These are phyloP conservation scores for Ceryle rudis DNA, from an alignment of 2,797 vertebrate genomes.

Conservation along the genomic window DNA sequence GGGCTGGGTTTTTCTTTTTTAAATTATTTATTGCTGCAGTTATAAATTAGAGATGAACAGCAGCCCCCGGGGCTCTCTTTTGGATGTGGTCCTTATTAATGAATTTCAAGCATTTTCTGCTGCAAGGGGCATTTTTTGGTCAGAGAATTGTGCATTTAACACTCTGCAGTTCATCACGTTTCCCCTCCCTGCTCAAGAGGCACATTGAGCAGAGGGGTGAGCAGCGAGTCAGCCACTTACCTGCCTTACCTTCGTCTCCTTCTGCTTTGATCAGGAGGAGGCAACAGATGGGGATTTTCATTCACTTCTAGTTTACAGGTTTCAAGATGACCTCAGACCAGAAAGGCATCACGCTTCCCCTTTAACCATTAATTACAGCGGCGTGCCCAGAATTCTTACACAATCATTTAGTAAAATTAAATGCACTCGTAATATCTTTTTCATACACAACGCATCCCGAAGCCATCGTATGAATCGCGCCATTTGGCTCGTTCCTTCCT, in stretches of 20 bases:
- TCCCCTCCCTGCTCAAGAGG: neutral
- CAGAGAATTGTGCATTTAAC: neutral
- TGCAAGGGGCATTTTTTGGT: conserved; percentile 1
- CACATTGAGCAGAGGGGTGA: neutral
- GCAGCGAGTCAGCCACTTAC: neutral
- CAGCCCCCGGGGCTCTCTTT: conserved; percentile 12
- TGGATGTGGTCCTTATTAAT: conserved; percentile 18
- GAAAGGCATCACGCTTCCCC: neutral
- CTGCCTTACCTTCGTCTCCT: conserved; percentile 17
- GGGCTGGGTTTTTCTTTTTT: neutral
- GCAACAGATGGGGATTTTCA: neutral
- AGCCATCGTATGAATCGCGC: rapidly evolving
- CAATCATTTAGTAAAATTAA: neutral
- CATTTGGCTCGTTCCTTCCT: neutral
- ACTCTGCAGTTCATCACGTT: neutral
- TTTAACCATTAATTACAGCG: neutral
- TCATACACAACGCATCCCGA: neutral
- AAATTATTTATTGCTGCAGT: conserved; percentile 50
- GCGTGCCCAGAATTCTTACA: neutral
- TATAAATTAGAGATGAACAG: conserved; percentile 63
- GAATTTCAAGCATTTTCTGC: conserved; percentile 34
- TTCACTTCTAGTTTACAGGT: neutral
- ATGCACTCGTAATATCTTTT: neutral
- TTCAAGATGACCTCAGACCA: neutral
- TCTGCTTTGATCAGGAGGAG: neutral